Percentiles rank a stretch among this genome's conserved stretches.
Evolutionary conservation across 2,113 vertebrate species (phyloP).

Genomic region (Lamprologus speciosus): DNA sequence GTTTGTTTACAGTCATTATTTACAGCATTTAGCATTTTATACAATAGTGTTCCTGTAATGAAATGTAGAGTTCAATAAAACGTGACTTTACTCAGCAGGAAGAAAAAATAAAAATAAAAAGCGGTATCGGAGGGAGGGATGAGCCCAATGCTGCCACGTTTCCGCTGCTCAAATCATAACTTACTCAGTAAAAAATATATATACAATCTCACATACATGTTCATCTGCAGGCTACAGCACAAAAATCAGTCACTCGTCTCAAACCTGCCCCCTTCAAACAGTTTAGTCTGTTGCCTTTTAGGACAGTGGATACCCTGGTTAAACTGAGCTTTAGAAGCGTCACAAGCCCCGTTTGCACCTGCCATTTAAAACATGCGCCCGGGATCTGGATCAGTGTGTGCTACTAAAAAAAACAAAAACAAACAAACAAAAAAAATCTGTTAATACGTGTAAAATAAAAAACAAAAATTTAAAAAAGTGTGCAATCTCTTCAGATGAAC

Average conservation of each 20-base stretch:
- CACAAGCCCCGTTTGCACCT: constrained; percentile 44
- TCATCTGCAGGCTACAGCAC: constrained; percentile 62
- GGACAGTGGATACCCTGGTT: constrained; percentile 62
- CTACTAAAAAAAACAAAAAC: not conserved
- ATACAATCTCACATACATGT: constrained; percentile 69
- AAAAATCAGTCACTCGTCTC: constrained; percentile 52
- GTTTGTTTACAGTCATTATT: constrained; percentile 75
- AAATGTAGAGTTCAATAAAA: constrained; percentile 24
- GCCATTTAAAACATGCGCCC: constrained; percentile 19
- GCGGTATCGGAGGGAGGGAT: not conserved
- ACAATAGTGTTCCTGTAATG: constrained; percentile 66
- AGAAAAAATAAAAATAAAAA: not conserved
- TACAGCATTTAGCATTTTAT: constrained; percentile 74
- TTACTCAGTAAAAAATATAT: constrained; percentile 97
- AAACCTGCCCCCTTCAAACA: not conserved
- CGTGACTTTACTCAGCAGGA: constrained; percentile 36
- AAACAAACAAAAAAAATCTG: not conserved
- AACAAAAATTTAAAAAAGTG: not conserved
- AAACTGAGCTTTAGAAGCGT: constrained; percentile 65
- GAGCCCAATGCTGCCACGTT: constrained; percentile 43
- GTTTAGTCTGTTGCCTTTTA: not conserved
- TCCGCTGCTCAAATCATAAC: constrained; percentile 75
- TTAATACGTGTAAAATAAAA: not conserved
- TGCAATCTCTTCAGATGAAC: not conserved
- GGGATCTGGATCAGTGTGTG: constrained; percentile 33